Conservation (phyloP, 2,888 invertebrate genomes). For the Ormyrus thymus region DNA sequence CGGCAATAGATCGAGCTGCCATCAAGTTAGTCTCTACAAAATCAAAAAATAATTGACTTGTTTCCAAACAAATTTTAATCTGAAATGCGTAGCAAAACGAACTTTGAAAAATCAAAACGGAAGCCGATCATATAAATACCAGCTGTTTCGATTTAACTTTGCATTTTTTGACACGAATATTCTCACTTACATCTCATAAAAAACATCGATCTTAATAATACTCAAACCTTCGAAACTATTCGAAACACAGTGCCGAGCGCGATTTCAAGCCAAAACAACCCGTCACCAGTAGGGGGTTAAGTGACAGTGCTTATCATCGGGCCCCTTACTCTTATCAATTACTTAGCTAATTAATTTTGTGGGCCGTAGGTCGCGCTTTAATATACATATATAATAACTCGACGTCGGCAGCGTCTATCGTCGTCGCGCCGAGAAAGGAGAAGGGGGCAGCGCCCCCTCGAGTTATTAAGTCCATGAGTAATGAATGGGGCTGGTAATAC, state of each 20-base stretch:
- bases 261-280: constrained; percentile 25
- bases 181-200: too few species aligned
- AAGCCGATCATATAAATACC: too few species aligned
- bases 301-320: constrained; percentile 47
- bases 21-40: constrained; percentile 63
- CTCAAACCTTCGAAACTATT: too few species aligned
- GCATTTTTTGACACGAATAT: too few species aligned
- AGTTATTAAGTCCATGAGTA: constrained; percentile 60
- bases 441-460: constrained; percentile 25
- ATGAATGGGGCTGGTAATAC: constrained; percentile 58
- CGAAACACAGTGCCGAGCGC: neutral
- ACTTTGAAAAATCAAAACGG: too few species aligned
- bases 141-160: too few species aligned
- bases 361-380: constrained; percentile 47
- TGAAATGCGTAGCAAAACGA: too few species aligned
- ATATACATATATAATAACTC: constrained; percentile 47
- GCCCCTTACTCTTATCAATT: constrained; percentile 48
- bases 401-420: neutral
- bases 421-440: neutral
- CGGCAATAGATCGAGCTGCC: constrained; percentile 56
- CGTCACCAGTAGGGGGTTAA: neutral
- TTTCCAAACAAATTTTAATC: neutral
- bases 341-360: constrained; percentile 61
- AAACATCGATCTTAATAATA: too few species aligned
- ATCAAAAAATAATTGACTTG: neutral